Evolutionary conservation across 30 jellyfish, hydroid and myxozoan species (phyloP).

Genomic region (Aurelia aurita): DNA sequence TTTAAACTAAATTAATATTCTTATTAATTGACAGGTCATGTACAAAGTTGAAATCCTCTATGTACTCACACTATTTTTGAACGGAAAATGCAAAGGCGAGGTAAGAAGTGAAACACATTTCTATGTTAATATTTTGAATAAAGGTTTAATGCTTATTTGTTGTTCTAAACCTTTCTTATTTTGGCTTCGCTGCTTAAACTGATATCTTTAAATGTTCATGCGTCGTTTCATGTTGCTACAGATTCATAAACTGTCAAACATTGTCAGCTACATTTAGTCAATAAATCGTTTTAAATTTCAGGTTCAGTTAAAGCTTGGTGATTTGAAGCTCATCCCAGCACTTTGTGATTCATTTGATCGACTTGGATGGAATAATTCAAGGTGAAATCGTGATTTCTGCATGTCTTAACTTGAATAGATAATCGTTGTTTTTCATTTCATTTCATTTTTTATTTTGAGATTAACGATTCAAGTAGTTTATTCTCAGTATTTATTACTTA

Average conservation of each 20-base stretch:
- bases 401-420: background rate
- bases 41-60: slow-evolving; percentile 90
- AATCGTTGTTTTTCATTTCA: too few species aligned
- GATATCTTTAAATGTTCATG: background rate
- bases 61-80: slow-evolving; percentile 82
- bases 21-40: slow-evolving; percentile 64
- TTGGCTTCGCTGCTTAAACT: background rate
- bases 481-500: too few species aligned
- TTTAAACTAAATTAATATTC: too few species aligned
- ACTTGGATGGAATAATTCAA: slow-evolving; percentile 83
- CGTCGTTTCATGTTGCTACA: too few species aligned
- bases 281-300: slow-evolving; percentile 8
- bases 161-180: background rate
- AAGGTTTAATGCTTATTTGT: background rate
- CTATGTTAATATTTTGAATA: background rate
- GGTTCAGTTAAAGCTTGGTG: slow-evolving; percentile 91
- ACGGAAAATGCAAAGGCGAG: slow-evolving; percentile 87
- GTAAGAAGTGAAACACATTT: slow-evolving; percentile 24
- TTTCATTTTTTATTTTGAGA: too few species aligned
- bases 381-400: slow-evolving; percentile 39
- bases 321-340: slow-evolving; percentile 81
- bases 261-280: too few species aligned
- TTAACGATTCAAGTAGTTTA: too few species aligned
- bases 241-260: too few species aligned
- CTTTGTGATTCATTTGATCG: slow-evolving; percentile 90